Percentiles rank a stretch among this genome's conserved stretches.
phyloP scores from a whole-genome alignment of 2,888 invertebrate genomes.

The Dioctria linearis region DNA sequence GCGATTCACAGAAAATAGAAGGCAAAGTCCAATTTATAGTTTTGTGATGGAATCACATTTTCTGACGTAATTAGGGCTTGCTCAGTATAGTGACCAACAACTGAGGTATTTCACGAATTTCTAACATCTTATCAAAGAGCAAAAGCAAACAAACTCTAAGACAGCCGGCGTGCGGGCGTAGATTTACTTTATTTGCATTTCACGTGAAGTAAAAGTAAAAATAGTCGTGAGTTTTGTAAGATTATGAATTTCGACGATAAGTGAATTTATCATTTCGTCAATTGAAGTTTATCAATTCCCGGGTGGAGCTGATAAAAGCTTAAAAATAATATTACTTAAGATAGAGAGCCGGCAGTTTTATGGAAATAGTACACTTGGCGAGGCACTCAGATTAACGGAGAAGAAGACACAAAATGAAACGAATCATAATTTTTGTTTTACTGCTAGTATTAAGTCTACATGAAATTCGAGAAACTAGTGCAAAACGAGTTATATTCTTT shows the following conservation, averaged over 20 bases:
- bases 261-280: neutral
- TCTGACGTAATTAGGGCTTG: neutral
- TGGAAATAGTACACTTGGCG: neutral
- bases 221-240: neutral
- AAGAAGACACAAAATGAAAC: constrained; percentile 7
- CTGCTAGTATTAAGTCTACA: neutral
- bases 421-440: neutral
- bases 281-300: constrained; percentile 1
- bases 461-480: neutral
- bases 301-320: neutral
- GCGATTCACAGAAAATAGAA: too few species aligned
- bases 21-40: neutral
- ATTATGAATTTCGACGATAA: neutral
- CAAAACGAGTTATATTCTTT: constrained; percentile 13
- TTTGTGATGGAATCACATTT: neutral
- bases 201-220: neutral
- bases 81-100: neutral
- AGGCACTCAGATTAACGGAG: neutral
- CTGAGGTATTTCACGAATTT: neutral
- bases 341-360: neutral
- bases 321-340: neutral
- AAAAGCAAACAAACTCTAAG: neutral
- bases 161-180: neutral
- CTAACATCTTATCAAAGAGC: neutral
- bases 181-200: neutral